phyloP scores from a whole-genome alignment of 2,888 invertebrate genomes.

The Hydriomena furcata region DNA sequence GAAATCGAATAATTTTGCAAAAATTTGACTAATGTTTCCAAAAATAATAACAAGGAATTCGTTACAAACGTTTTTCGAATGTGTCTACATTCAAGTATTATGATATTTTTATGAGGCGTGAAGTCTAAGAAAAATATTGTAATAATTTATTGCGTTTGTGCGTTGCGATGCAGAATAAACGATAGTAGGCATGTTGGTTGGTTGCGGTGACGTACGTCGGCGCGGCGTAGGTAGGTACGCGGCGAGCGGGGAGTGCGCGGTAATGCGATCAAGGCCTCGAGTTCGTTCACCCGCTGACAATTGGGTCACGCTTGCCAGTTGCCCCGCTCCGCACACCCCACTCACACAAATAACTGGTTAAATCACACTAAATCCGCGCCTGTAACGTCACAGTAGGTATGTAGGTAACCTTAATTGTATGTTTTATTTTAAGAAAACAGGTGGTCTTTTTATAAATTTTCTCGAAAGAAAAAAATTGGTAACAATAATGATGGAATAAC shows the following conservation, averaged over 20 bases:
- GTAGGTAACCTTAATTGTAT: slow-evolving; percentile 55
- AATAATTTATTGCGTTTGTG: slow-evolving; percentile 57
- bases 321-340: slow-evolving; percentile 60
- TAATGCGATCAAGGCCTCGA: slow-evolving; percentile 83
- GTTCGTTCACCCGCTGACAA: slow-evolving; percentile 80
- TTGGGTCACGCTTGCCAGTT: slow-evolving; percentile 71
- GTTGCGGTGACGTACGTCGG: slow-evolving; percentile 52
- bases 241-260: slow-evolving; percentile 50
- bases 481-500: background rate
- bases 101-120: slow-evolving; percentile 42
- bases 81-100: slow-evolving; percentile 38
- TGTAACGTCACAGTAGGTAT: slow-evolving; percentile 65
- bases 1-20: no score
- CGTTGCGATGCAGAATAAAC: slow-evolving; percentile 21
- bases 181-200: slow-evolving; percentile 23
- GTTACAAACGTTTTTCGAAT: slow-evolving; percentile 30
- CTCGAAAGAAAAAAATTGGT: background rate
- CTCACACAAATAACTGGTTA: slow-evolving; percentile 73
- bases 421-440: slow-evolving; percentile 36
- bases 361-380: slow-evolving; percentile 74
- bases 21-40: no score
- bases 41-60: no score
- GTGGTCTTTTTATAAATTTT: background rate
- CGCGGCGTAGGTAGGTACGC: slow-evolving; percentile 37
- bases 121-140: slow-evolving; percentile 52